Conservation (phyloP, 1,140 invertebrate species). For the Aradophagus sp. region DNA sequence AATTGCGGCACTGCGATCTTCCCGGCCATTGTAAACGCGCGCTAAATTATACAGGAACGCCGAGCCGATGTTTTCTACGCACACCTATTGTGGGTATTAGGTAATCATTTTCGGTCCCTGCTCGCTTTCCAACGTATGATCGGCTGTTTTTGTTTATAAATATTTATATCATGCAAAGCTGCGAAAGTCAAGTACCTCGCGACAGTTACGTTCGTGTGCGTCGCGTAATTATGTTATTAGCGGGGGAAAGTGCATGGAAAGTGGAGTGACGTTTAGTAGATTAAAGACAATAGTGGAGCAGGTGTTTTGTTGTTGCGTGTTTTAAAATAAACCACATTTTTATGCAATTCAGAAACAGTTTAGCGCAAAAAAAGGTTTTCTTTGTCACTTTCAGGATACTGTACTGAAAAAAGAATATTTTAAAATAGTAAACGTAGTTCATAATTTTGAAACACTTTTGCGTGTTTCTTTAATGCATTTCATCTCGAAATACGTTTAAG, state of each 20-base stretch:
- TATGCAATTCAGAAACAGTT: too few species aligned
- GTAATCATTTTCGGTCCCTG: slow-evolving; percentile 33
- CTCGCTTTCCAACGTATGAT: slow-evolving; percentile 38
- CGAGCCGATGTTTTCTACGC: slow-evolving; percentile 30
- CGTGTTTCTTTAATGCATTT: too few species aligned
- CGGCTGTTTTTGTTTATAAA: slow-evolving; percentile 46
- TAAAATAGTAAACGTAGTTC: too few species aligned
- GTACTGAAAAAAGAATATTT: too few species aligned
- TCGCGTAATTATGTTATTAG: slow-evolving; percentile 24
- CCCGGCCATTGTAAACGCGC: slow-evolving; percentile 46
- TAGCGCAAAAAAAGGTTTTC: too few species aligned
- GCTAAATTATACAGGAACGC: slow-evolving; percentile 50
- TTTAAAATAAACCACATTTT: too few species aligned
- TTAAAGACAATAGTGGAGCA: slow-evolving; percentile 3
- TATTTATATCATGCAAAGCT: slow-evolving; percentile 45
- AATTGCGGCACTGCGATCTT: slow-evolving; percentile 56
- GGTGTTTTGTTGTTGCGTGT: slow-evolving; percentile 1
- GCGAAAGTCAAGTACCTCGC: slow-evolving; percentile 30
- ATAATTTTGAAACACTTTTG: too few species aligned
- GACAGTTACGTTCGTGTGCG: slow-evolving; percentile 23
- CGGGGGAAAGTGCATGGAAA: slow-evolving; percentile 20
- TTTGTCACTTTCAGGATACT: too few species aligned
- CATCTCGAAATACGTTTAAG: too few species aligned
- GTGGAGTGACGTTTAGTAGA: slow-evolving; percentile 7
- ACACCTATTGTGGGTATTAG: slow-evolving; percentile 51